Evolutionary conservation across 1,140 invertebrate species (phyloP), one percentile per base, ranked within the genome.

Genomic region (Cherax quadricarinatus): DNA sequence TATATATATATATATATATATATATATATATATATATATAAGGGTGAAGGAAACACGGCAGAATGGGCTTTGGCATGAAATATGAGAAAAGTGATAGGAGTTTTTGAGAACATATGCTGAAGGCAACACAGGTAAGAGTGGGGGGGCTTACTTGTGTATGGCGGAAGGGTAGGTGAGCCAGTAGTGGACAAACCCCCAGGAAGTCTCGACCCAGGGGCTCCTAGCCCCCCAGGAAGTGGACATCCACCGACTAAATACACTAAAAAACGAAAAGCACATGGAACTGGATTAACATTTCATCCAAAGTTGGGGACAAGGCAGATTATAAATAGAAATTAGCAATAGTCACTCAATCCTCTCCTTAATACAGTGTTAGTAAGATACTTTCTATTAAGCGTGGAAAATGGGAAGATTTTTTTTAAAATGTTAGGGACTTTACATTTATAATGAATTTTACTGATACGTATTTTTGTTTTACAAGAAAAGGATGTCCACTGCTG

Each of bases 161-260:
- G 62, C 51, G 90, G 90, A 91, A 91, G 79, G 85, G 90, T 86
- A 70, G 90, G 84, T 82, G 90, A 86, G 82, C 90, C 90, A 91
- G 90, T 80, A 91, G 90, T 82, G 90, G 90, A 91, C 84, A 91
- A 79, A 70, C 73, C 78, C 84, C 90, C 90, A 18, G 90, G 90
- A 84, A 91, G 78, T 24, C 85, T 78, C n/a, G 79, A 51, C 89
- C 82, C 89, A 41, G 84, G 73, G 57, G 73, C 75, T 51, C 16
- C 78, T 60, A 86, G 70, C 7, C 90, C 90, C 84, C 75, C 84
- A 70, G 90, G 90, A 24, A 91, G 90, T 66, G 90, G 90, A 81
- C 90, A 91, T 48, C 90, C 90, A 86, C 90, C 90, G 84, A 91
- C 90, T 87, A 91, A 91, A 91, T 91, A 91, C 90, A 91, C 90